Conservation (phyloP, 2,888 invertebrate genomes). For the Sesia apiformis region DNA sequence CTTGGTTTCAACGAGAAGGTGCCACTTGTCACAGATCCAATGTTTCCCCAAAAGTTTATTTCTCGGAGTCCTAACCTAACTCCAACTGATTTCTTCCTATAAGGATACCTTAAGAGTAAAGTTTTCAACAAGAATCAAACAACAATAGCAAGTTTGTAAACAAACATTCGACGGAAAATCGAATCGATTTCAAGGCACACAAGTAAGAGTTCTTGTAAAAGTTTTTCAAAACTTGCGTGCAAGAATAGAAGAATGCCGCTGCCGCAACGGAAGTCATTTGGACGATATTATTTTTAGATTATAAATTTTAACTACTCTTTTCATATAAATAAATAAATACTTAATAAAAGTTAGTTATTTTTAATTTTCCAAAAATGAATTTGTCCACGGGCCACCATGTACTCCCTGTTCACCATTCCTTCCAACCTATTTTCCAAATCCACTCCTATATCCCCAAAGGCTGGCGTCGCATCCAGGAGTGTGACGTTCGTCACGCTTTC, state of each 20-base stretch:
- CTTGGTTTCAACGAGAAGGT: neutral
- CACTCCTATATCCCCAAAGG: too few relatives aligned
- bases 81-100: slow-evolving; percentile 12
- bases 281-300: neutral
- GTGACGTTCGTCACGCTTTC: too few relatives aligned
- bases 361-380: neutral
- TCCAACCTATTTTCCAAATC: too few relatives aligned
- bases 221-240: neutral
- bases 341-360: neutral
- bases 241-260: neutral
- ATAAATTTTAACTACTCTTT: neutral
- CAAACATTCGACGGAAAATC: neutral
- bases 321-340: neutral
- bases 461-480: too few relatives aligned
- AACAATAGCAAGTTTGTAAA: neutral
- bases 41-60: neutral
- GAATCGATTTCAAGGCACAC: neutral
- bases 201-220: neutral
- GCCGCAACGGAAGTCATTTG: neutral
- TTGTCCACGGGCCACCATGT: neutral
- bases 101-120: slow-evolving; percentile 9
- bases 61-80: neutral
- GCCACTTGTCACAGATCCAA: neutral
- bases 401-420: too few relatives aligned
- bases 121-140: too few relatives aligned